Conservation (phyloP, 2,888 invertebrate species). For the Ypsolopha scabrella region DNA sequence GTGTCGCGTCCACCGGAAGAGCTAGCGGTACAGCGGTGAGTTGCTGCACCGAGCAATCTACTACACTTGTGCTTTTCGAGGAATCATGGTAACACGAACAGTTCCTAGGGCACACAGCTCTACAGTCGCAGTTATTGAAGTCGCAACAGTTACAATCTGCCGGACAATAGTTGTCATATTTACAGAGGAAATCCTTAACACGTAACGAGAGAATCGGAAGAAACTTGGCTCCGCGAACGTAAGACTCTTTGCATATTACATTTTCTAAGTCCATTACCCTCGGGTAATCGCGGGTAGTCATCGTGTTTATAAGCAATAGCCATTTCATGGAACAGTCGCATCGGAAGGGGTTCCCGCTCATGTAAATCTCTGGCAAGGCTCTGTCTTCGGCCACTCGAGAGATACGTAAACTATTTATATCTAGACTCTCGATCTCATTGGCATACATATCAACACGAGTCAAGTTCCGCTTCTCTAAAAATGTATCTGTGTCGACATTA, state of each 20-base stretch:
- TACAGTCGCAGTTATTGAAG: constrained; percentile 95
- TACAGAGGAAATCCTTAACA: constrained; percentile 89
- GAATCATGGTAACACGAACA: constrained; percentile 96
- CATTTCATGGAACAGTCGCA: constrained; percentile 98
- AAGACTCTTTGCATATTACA: constrained; percentile 88
- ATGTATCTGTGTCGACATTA: constrained; percentile 84
- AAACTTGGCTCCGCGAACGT: constrained; percentile 83
- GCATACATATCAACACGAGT: constrained; percentile 92
- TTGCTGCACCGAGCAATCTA: constrained; percentile 87
- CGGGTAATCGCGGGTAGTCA: constrained; percentile 85
- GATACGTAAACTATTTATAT: constrained; percentile 83
- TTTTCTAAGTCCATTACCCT: constrained; percentile 89
- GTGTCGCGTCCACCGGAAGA: constrained; percentile 92
- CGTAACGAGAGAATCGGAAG: constrained; percentile 81
- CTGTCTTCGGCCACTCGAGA: constrained; percentile 77
- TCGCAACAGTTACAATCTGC: constrained; percentile 95
- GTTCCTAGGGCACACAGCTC: constrained; percentile 92
- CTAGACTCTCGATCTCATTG: constrained; percentile 85
- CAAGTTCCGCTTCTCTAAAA: constrained; percentile 84
- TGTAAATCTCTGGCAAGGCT: constrained; percentile 87
- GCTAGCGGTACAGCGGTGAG: constrained; percentile 80
- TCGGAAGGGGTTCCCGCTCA: constrained; percentile 93
- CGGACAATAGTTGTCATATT: constrained; percentile 91
- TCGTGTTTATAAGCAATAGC: constrained; percentile 89
- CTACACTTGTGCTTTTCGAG: constrained; percentile 90